Base-by-base conservation (phyloP, 2,888 invertebrate genomes). In the Drosophila niveifrons region DNA sequence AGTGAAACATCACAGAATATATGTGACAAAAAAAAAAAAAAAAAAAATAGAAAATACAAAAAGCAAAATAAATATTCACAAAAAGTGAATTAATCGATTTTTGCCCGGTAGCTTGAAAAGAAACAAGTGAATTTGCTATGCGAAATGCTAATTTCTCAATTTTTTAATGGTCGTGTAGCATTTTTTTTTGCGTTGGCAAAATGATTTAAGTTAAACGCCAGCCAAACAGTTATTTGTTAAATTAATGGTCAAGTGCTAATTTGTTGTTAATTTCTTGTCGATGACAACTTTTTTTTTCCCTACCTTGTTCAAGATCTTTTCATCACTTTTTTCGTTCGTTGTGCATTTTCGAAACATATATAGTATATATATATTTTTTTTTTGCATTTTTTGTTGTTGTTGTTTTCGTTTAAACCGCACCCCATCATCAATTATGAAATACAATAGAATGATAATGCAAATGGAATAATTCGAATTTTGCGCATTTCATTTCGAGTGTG, bases 351-450 rank as follows among this genome's bases (percentile, higher is more conserved):
- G 6, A 58, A 65, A 55, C 29, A 75, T 56, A 23, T 23, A 23
- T 23, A 18, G n/a, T 18, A 18, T 0, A 4, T 4, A 18, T 18
- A 23, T 23, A 23, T 23, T 51, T 10, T n/a, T 1, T 44, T 39
- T 59, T 13, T 51, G 11, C 51, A 50, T 53, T 53, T 47, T 58
- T 39, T 31, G 6, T 13, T 41, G 13, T 41, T 41, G 39, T 41
- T 9, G 44, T 29, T 18, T 39, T 64, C 23, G 51, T 53, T 31
- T 8, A 23, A 44, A 39, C 39, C 51, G 51, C 52, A 36, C 31
- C 39, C 29, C 28, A 53, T 46, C 15, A 48, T 55, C 58, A 82
- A 55, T 76, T 67, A 72, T 72, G 59, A 86, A 63, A 69, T 67
- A 62, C 66, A 63, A 59, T 68, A 70, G 57, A 23, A 53, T 44